Conservation (phyloP, 2,113 vertebrate species). For the Otus sunia region DNA sequence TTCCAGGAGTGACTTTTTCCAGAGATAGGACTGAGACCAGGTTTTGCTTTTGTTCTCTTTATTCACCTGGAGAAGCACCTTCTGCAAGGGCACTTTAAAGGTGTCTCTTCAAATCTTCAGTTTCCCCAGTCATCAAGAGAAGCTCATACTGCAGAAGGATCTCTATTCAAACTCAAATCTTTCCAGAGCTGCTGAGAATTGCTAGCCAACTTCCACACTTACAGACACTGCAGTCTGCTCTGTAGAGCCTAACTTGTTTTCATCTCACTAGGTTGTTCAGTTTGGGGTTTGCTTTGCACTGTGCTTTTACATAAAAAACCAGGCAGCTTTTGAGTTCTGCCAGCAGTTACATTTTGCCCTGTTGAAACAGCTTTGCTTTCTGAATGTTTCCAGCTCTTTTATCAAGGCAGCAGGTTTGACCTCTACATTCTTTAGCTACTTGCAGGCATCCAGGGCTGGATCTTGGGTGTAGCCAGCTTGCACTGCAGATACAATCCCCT, state of each 20-base stretch:
- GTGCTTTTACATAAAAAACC: background rate
- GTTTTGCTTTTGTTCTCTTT: background rate
- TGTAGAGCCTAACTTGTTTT: background rate
- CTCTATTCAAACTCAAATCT: background rate
- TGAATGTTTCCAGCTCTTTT: background rate
- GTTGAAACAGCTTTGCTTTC: background rate
- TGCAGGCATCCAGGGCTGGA: background rate
- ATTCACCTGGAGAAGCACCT: background rate
- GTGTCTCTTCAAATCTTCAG: background rate
- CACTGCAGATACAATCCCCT: background rate
- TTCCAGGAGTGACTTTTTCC: background rate
- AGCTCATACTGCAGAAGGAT: background rate
- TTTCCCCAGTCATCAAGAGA: background rate
- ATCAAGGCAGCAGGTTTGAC: background rate
- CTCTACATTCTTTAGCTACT: background rate
- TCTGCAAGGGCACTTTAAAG: background rate
- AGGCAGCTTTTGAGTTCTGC: background rate
- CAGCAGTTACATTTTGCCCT: background rate
- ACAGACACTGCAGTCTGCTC: background rate
- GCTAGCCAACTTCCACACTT: background rate
- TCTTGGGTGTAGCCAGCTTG: background rate
- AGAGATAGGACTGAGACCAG: background rate
- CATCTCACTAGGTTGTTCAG: background rate
- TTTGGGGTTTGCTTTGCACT: background rate
- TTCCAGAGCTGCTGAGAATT: background rate